Percentiles rank a stretch among this genome's conserved stretches.
Conservation (phyloP, 2,113 vertebrate genomes). For the Psilopogon haemacephalus region DNA sequence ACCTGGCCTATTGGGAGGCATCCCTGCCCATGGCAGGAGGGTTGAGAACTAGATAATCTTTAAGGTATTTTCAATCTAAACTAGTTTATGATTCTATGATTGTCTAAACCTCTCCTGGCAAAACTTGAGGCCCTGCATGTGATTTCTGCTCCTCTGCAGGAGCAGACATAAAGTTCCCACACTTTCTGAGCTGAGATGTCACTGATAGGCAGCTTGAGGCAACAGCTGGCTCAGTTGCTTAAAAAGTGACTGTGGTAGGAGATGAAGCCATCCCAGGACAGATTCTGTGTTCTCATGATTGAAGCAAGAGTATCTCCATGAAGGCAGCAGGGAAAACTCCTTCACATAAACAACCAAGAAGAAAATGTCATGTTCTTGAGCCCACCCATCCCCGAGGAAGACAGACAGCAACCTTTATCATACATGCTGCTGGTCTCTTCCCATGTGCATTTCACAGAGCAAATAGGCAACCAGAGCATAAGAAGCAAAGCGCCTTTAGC, state of each 20-base stretch:
- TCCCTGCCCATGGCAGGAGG: too few species aligned
- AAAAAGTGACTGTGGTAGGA: background rate
- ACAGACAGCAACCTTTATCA: background rate
- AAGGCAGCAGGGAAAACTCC: background rate
- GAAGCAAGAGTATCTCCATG: background rate
- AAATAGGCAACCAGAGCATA: background rate
- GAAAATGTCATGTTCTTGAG: background rate
- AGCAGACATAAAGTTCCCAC: background rate
- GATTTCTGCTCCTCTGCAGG: background rate
- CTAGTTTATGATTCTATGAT: too few species aligned
- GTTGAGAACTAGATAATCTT: too few species aligned
- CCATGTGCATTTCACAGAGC: rapidly evolving
- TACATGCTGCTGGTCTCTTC: background rate
- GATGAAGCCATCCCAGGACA: background rate
- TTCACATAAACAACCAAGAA: background rate
- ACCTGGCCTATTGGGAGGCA: too few species aligned
- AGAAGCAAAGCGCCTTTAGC: background rate
- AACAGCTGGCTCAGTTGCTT: background rate
- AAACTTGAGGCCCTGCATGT: too few species aligned
- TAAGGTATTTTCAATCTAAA: too few species aligned
- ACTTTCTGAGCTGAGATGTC: background rate
- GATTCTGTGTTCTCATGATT: rapidly evolving
- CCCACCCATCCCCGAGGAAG: background rate
- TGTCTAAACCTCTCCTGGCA: too few species aligned
- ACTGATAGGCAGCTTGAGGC: too few species aligned